A percentile compares a stretch with the other conserved stretches of the same genome.
phyloP scores from a whole-genome alignment of 2,113 vertebrate genomes.

The Holacanthus passer region DNA sequence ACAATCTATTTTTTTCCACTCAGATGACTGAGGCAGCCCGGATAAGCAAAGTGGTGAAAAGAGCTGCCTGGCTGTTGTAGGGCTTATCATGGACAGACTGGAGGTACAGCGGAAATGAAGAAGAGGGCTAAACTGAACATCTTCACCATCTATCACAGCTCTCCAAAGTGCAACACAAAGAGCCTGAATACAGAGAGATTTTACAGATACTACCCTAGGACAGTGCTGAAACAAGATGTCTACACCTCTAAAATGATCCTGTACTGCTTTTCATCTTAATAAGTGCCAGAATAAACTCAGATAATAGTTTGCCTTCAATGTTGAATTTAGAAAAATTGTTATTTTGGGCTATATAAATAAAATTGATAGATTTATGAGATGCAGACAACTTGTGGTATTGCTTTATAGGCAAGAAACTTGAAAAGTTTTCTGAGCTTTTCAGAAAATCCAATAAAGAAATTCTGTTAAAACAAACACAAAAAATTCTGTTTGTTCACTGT shows the following conservation, averaged over 20 bases:
- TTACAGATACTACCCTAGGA: neutral
- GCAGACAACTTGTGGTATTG: neutral
- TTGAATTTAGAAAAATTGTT: neutral
- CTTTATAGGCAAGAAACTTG: neutral
- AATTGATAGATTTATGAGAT: too few relatives aligned
- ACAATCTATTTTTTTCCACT: neutral
- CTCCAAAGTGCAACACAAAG: neutral
- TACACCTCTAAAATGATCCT: neutral
- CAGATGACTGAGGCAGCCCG: neutral
- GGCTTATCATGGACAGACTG: neutral
- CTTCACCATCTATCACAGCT: slow-evolving; percentile 1
- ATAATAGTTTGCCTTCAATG: neutral
- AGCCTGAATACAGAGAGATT: neutral
- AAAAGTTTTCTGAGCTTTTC: too few relatives aligned
- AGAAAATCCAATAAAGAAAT: too few relatives aligned
- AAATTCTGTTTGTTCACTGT: too few relatives aligned
- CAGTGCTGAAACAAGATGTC: neutral
- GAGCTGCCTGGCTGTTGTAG: neutral
- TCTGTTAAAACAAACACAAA: neutral
- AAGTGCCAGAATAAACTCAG: neutral
- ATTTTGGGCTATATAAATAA: too few relatives aligned
- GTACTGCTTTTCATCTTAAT: neutral
- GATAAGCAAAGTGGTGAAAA: neutral
- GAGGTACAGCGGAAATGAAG: neutral
- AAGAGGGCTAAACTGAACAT: neutral